phyloP scores from a whole-genome alignment of 1,140 invertebrate species.

The Epicauta chinensis region DNA sequence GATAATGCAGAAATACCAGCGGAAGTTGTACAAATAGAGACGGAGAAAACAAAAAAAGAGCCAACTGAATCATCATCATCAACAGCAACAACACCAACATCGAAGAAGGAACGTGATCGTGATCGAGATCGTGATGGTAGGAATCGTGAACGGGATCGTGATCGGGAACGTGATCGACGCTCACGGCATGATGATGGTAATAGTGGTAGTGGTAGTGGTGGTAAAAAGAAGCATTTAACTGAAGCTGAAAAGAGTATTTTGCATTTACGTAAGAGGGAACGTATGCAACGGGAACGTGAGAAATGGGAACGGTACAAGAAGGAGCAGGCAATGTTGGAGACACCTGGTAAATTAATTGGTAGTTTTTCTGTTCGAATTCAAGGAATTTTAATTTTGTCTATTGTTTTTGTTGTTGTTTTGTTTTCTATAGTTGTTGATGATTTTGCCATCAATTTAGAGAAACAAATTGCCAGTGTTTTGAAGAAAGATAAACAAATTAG shows the following conservation, averaged over 20 bases:
- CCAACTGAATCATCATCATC: not conserved
- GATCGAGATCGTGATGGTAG: constrained; percentile 37
- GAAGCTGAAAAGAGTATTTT: constrained; percentile 41
- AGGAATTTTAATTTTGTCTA: too few species aligned
- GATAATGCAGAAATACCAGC: not conserved
- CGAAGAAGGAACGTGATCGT: constrained; percentile 14
- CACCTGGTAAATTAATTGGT: not conserved
- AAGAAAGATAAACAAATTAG: constrained; percentile 45
- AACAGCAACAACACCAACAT: constrained; percentile 10
- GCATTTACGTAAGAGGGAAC: constrained; percentile 38
- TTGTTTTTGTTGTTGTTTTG: constrained; percentile 15
- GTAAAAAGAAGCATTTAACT: constrained; percentile 35
- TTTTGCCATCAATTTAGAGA: constrained; percentile 69
- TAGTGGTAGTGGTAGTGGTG: too few species aligned
- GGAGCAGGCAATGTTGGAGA: constrained; percentile 23
- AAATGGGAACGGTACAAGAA: constrained; percentile 34
- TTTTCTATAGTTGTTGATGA: constrained; percentile 48
- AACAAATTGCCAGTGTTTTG: constrained; percentile 61
- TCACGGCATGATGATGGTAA: constrained; percentile 23
- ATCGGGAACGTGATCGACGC: constrained; percentile 19
- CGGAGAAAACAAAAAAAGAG: constrained; percentile 20
- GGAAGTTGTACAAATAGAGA: too few species aligned
- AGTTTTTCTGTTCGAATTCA: too few species aligned
- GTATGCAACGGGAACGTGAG: constrained; percentile 36
- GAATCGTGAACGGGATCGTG: constrained; percentile 36